Evolutionary conservation across 2,113 vertebrate genomes (phyloP).

Genomic region (Hypanus sabinus): DNA sequence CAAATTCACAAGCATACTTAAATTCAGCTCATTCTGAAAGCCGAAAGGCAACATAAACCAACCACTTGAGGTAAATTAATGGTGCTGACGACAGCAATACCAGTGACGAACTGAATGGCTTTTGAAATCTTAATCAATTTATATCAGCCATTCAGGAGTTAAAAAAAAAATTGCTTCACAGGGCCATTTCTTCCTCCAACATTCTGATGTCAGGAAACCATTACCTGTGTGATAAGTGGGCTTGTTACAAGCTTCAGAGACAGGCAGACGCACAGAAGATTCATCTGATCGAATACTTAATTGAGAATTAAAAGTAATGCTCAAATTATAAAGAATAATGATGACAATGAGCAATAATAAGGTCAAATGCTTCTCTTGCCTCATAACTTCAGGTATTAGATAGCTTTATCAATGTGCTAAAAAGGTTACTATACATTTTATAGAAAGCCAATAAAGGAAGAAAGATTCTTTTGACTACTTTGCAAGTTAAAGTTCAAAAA

Average conservation of each 20-base stretch:
- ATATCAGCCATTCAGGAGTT: not conserved
- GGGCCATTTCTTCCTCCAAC: not conserved
- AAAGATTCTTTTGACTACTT: not conserved
- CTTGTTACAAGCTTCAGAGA: conserved; percentile 25
- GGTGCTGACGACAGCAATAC: not conserved
- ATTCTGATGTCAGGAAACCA: conserved; percentile 21
- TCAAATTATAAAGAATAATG: conserved; percentile 32
- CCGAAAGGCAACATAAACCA: not conserved
- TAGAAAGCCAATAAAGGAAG: not conserved
- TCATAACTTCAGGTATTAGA: not conserved
- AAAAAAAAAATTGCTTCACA: not conserved
- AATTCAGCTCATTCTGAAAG: not conserved
- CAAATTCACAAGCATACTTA: not conserved
- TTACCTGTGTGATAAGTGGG: conserved; percentile 24
- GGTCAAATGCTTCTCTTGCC: conserved; percentile 13
- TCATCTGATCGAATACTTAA: conserved; percentile 26
- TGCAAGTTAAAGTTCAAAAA: not conserved
- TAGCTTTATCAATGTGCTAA: not conserved
- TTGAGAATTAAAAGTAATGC: conserved; percentile 25
- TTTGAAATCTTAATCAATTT: conserved; percentile 1
- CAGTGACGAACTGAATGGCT: not conserved
- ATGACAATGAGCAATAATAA: not conserved
- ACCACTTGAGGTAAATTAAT: not conserved
- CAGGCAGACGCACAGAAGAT: not conserved
- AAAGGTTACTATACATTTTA: not conserved